Evolutionary conservation across 2,113 vertebrate genomes (phyloP).

Genomic region (Seriola rivoliana): DNA sequence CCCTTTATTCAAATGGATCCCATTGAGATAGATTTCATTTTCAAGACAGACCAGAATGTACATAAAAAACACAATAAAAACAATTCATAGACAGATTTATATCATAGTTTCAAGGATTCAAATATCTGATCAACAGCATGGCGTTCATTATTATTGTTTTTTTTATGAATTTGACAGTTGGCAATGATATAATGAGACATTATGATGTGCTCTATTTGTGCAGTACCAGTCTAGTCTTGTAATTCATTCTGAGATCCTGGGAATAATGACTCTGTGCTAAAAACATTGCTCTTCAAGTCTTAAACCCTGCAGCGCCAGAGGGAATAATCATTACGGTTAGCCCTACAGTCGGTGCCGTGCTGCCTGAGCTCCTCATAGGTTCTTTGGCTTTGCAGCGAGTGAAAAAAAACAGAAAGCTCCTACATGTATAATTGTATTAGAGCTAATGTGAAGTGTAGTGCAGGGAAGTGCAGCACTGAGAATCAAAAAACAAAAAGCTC

Average conservation of each 20-base stretch:
- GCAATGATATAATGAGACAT: background rate
- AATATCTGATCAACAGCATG: background rate
- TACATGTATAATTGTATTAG: slow-evolving; percentile 44
- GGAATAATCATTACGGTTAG: background rate
- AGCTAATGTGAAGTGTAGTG: slow-evolving; percentile 37
- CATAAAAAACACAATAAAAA: too few relatives aligned
- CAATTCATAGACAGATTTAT: too few relatives aligned
- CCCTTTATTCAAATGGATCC: too few relatives aligned
- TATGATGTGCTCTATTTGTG: background rate
- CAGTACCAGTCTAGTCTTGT: background rate
- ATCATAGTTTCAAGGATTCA: background rate
- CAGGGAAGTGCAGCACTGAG: slow-evolving; percentile 38
- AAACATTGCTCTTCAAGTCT: background rate
- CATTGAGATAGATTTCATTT: too few relatives aligned
- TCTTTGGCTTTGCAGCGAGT: background rate
- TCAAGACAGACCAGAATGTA: too few relatives aligned
- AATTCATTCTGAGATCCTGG: background rate
- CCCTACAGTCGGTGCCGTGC: background rate
- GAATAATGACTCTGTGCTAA: background rate
- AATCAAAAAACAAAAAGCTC: slow-evolving; percentile 61
- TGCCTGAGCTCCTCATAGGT: background rate
- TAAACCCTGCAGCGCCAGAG: background rate
- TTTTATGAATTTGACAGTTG: background rate
- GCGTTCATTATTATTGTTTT: background rate
- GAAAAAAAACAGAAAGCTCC: slow-evolving; percentile 41